Base-by-base conservation (phyloP, 92 coral and sea anemone species). In the Palythoa grandiflora region DNA sequence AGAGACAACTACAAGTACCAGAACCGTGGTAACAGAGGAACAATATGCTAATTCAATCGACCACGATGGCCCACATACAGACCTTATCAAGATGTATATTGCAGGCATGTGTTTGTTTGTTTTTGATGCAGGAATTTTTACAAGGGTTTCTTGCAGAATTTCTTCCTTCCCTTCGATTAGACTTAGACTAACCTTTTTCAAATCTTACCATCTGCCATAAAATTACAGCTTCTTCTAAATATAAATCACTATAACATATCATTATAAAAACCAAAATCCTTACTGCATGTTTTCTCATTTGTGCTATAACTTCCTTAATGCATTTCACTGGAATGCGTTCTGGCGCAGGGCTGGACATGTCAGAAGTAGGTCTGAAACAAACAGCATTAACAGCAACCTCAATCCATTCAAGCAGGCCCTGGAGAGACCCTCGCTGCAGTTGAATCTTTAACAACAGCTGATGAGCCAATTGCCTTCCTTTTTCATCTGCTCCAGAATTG, bases 371-470 rank as follows among this genome's bases (percentile, higher is more conserved):
- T 35, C 73, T 70, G 52, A 44, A 73, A 57, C 90, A 73, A 47
- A 88, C 76, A 38, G 92, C 89, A 40, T 90, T 88, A 5, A 92
- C 35, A 19, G 94, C 92, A 89, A 93, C 83, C 63, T 91, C 95
- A 60, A 94, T 87, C 98, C 98, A 94, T 65, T 94, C 93, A 63
- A 94, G 75, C 9, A 94, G 74, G 71, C 90, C 89, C 54, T 68
- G 78, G 16, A 94, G 86, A 12, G 98, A 94, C 10, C 98, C 98
- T 73, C 98, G 83, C 50, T 90, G 91, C 12, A 88, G 66, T 11
- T 87, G 87, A 65, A 94, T 71, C 59, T 93, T 89, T 54, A 94
- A 65, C 60, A 94, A 78, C 50, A 94, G 39, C 87, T 94, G 96
- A 52, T 94, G 88, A 54, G 95, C 92, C 20, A 94, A 88, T 78